A percentile compares a stretch with the other conserved stretches of the same genome.
Evolutionary conservation across 1,140 invertebrate species (phyloP).

Genomic region (Orius insidiosus): DNA sequence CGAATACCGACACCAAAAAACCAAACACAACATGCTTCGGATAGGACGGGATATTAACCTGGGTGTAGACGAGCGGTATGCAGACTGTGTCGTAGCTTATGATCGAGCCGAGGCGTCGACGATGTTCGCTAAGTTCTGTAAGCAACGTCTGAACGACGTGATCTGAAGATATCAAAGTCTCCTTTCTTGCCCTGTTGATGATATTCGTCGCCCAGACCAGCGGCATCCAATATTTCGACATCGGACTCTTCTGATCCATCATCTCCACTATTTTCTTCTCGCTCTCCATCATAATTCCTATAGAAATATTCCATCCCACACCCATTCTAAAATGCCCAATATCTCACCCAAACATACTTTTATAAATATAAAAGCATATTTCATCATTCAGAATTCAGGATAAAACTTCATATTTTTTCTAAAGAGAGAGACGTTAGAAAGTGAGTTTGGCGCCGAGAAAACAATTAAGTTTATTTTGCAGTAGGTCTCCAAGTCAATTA

Average conservation of each 20-base stretch:
- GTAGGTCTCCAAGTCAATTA: no score
- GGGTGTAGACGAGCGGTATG: slow-evolving; percentile 93
- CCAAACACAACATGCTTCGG: not conserved
- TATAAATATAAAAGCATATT: not conserved
- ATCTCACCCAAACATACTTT: no score
- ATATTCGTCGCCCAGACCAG: slow-evolving; percentile 81
- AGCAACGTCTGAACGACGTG: slow-evolving; percentile 73
- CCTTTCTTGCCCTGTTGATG: slow-evolving; percentile 67
- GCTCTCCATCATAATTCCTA: slow-evolving; percentile 77
- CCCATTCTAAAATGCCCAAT: no score
- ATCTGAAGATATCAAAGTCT: slow-evolving; percentile 62
- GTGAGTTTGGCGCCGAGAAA: not conserved
- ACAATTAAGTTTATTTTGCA: no score
- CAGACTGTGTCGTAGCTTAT: slow-evolving; percentile 93
- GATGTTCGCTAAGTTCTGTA: slow-evolving; percentile 67
- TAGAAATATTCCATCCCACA: slow-evolving; percentile 7
- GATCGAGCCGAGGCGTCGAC: slow-evolving; percentile 56
- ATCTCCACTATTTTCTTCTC: slow-evolving; percentile 79
- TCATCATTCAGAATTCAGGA: no score
- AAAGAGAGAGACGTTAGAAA: not conserved
- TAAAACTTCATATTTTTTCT: no score
- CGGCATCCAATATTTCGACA: slow-evolving; percentile 90
- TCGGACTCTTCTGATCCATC: slow-evolving; percentile 64
- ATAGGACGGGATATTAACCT: slow-evolving; percentile 41
- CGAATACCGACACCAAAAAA: not conserved